phyloP scores from a whole-genome alignment of 2,888 invertebrate genomes.

The Nymphalis polychloros region DNA sequence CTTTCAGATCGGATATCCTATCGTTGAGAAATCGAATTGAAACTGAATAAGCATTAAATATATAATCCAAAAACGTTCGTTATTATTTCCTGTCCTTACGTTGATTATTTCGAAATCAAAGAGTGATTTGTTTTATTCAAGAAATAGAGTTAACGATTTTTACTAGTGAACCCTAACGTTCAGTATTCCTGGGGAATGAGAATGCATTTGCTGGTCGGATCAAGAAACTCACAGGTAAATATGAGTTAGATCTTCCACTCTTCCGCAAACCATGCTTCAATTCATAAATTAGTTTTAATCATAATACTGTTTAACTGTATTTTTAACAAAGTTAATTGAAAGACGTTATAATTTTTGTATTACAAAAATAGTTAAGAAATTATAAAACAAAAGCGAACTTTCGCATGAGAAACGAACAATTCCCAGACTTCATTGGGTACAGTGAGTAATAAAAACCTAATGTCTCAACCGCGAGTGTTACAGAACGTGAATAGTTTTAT shows the following conservation, averaged over 20 bases:
- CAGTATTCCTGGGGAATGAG: too few relatives aligned
- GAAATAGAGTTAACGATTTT: too few relatives aligned
- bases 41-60: neutral
- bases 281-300: neutral
- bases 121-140: too few relatives aligned
- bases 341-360: slow-evolving; percentile 39
- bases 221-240: too few relatives aligned
- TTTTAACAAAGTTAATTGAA: slow-evolving; percentile 31
- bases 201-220: too few relatives aligned
- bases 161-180: too few relatives aligned
- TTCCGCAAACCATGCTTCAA: too few relatives aligned
- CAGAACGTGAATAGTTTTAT: slow-evolving; percentile 68
- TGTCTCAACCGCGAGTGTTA: slow-evolving; percentile 58
- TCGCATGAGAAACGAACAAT: slow-evolving; percentile 74
- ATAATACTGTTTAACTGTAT: neutral
- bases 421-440: slow-evolving; percentile 68
- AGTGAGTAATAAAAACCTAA: slow-evolving; percentile 58
- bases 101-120: too few relatives aligned
- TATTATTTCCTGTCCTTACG: too few relatives aligned
- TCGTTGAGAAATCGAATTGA: neutral
- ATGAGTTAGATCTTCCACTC: too few relatives aligned
- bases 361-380: slow-evolving; percentile 42
- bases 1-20: neutral
- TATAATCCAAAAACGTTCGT: neutral
- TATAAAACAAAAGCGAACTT: slow-evolving; percentile 57